These are phyloP conservation scores for Ypsolopha sequella DNA, from an alignment of 2,888 invertebrate species.

Conservation along the genomic window DNA sequence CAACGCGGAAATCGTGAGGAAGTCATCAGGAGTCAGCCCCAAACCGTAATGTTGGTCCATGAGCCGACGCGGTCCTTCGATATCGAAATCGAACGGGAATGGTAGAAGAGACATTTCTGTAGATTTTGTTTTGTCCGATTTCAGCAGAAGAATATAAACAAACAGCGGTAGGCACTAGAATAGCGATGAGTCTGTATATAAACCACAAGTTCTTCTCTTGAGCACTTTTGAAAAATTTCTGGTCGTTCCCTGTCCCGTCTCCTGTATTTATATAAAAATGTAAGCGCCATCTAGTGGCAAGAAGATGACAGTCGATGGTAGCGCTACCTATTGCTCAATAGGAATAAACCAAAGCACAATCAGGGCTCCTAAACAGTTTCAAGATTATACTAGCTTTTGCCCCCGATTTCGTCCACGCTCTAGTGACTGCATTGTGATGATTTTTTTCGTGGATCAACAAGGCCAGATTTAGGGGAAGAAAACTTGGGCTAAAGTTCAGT, in stretches of 20 bases:
- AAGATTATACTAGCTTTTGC: no score
- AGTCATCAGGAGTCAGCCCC: conserved; percentile 45
- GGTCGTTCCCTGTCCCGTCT: conserved; percentile 6
- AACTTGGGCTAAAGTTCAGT: no score
- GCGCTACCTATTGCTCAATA: conserved; percentile 24
- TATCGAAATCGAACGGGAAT: conserved; percentile 24
- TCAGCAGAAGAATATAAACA: no score
- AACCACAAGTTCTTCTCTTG: not conserved
- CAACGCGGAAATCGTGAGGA: conserved; percentile 29
- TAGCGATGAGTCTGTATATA: not conserved
- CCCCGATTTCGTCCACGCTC: no score
- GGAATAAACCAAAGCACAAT: conserved; percentile 9
- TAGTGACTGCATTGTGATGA: no score
- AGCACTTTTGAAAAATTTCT: not conserved
- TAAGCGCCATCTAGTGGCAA: conserved; percentile 10
- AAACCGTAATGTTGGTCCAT: conserved; percentile 57
- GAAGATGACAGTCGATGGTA: not conserved
- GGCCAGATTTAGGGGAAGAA: no score
- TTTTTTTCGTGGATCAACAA: no score
- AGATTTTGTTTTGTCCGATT: not conserved
- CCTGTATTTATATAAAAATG: conserved; percentile 21
- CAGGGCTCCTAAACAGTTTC: not conserved
- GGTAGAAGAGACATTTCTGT: conserved; percentile 30
- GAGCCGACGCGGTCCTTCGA: conserved; percentile 30
- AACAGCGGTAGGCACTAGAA: not conserved